Evolutionary conservation across 1,140 invertebrate species (phyloP), one percentile per base, ranked within the genome.

Genomic region (Capitella teleta): DNA sequence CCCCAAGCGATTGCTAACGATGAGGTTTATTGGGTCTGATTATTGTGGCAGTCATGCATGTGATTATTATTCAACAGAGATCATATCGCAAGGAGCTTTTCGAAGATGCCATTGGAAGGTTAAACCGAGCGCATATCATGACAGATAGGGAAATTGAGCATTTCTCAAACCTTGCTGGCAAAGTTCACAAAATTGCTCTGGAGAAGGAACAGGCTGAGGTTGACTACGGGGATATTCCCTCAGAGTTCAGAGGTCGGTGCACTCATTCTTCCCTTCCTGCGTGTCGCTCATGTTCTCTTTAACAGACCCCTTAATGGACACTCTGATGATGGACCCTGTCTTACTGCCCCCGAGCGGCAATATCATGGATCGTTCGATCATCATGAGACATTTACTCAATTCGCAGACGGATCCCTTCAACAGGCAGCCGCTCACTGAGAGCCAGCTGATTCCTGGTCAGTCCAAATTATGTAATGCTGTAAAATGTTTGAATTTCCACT

Each of bases 331-430:
- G 1, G 91, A 98, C 70, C 94, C 94, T 2, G 92, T 98, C 0
- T 76, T 84, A 50, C 74, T 98, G 52, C 93, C 93, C 8, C 49
- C 57, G 23, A 90, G 89, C 49, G 93, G 93, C 49, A 87, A 87
- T 60, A 78, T 96, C 2, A 96, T 97, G 89, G 93, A 98, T 71
- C 78, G 91, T 41, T 80, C 89, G 24, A 86, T 94, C 52, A 98
- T 98, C 45, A 79, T 88, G 55, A 78, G 76, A 49, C 93, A 97
- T 77, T 79, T 98, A 61, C 78, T 98, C 41, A 96, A 95, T 69
- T 94, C 90, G 58, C 84, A 82, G 57, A 96, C 90, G 1, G 93
- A 98, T 79, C 94, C 94, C 2, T 98, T 98, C 73, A 97, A 92
- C 68, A 76, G 94, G 37, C 90, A 95, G 68, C 85, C 85, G 5